phyloP scores from a whole-genome alignment of 2,797 vertebrate genomes.

The Schizopygopsis malacanthus region DNA sequence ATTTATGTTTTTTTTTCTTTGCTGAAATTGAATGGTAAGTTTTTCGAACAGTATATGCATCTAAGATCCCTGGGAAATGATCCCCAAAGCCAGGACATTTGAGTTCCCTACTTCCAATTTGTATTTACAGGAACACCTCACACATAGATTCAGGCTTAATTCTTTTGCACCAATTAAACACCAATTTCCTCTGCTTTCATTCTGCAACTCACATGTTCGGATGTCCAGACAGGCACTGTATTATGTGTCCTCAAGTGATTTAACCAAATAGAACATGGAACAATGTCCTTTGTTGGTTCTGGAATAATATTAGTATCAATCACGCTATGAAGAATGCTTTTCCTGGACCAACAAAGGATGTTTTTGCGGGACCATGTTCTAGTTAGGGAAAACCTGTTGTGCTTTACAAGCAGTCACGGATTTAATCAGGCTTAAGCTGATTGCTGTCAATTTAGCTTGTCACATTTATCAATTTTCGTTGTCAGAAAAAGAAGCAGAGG shows the following conservation, averaged over 20 bases:
- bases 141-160: neutral
- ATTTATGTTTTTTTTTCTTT: neutral
- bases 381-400: neutral
- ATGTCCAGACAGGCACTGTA: neutral
- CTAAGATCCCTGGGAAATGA: neutral
- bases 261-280: neutral
- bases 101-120: neutral
- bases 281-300: neutral
- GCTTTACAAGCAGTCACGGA: neutral
- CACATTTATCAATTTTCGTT: constrained; percentile 9
- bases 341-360: neutral
- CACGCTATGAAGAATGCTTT: neutral
- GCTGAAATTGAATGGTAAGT: neutral
- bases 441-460: neutral
- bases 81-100: neutral
- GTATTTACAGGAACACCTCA: neutral
- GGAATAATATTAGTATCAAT: neutral
- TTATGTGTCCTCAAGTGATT: neutral
- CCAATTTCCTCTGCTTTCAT: too few relatives aligned
- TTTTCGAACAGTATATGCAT: neutral
- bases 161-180: neutral
- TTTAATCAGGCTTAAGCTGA: neutral
- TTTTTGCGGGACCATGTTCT: neutral
- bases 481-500: constrained; percentile 73
- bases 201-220: neutral